Percentiles rank a stretch among this genome's conserved stretches.
Evolutionary conservation across 2,888 invertebrate species (phyloP).

Genomic region (Ceramica pisi): DNA sequence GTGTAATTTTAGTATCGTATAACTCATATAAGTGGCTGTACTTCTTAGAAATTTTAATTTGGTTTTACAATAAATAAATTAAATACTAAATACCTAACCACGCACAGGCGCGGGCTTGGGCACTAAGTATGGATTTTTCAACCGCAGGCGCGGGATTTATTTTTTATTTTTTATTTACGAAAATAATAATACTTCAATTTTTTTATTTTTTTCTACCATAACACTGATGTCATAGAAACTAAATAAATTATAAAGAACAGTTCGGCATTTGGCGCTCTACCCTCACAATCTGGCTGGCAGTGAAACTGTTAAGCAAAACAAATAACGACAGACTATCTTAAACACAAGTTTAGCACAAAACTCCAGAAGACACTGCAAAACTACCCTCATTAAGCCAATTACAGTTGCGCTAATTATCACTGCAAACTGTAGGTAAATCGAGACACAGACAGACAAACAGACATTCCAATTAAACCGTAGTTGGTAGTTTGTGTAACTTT

Average conservation of each 20-base stretch:
- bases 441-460: conserved; percentile 53
- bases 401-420: conserved; percentile 46
- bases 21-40: no score
- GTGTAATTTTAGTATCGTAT: no score
- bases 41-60: no score
- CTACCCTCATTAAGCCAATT: conserved; percentile 52
- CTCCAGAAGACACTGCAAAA: background rate
- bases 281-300: conserved; percentile 9
- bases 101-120: conserved; percentile 4
- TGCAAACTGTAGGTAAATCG: conserved; percentile 36
- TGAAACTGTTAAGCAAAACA: background rate
- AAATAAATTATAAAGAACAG: background rate
- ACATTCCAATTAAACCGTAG: conserved; percentile 71
- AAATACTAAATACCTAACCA: background rate
- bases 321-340: background rate
- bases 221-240: conserved; percentile 2
- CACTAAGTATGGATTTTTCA: conserved; percentile 1
- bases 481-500: conserved; percentile 49
- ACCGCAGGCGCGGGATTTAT: conserved; percentile 1
- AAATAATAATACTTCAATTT: background rate
- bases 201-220: background rate
- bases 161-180: conserved; percentile 3
- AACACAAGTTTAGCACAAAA: background rate
- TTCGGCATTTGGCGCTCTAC: conserved; percentile 6
- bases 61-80: no score